Evolutionary conservation across 2,888 invertebrate genomes (phyloP), one percentile per base, ranked within the genome.

Genomic region (Parochlus steinenii): DNA sequence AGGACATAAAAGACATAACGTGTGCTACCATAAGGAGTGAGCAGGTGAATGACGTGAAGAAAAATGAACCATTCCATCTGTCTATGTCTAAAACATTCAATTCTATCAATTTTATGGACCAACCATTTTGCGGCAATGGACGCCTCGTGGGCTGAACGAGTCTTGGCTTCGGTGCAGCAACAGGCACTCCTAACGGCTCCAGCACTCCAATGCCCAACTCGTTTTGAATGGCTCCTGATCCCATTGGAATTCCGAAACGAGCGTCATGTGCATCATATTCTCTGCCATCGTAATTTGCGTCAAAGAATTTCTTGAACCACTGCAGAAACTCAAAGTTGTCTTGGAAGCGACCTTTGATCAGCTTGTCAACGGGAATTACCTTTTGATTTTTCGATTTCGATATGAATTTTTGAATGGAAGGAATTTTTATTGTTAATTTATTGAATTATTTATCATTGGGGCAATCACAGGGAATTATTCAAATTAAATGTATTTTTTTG

Each of bases 241-340:
- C 89, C 53, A 92, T 66, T 42, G 69, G 66, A 49, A 82, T 65
- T 46, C 86, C 83, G 45, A 81, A 81, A 40, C 97, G 75, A 38
- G 85, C 85, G 45, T 82, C 82, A 44, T 81, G 64, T 36, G 92
- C 86, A 57, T 95, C 87, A 63, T 98, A 99, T 48, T 90, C 90
- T 51, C 83, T 77, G 46, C 93, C 95, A 61, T 93, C 92, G 65
- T 95, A 98, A 69, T 99, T 99, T 47, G 97, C 95, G 67, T 99
- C 98, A 64, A 97, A 99, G 69, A 99, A 97, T 63, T 95, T 95
- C 74, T 98, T 98, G 71, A 99, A 98, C 98, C 98, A 98, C 71
- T 99, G 98, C 51, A 98, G 80, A 69, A 98, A 98, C 68, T 98
- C 98, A 74, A 98, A 98, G 71, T 98, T 98, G 69, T 98, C 98